These are phyloP conservation scores for Ypsolopha scabrella DNA, from an alignment of 2,888 invertebrate species.

Conservation along the genomic window DNA sequence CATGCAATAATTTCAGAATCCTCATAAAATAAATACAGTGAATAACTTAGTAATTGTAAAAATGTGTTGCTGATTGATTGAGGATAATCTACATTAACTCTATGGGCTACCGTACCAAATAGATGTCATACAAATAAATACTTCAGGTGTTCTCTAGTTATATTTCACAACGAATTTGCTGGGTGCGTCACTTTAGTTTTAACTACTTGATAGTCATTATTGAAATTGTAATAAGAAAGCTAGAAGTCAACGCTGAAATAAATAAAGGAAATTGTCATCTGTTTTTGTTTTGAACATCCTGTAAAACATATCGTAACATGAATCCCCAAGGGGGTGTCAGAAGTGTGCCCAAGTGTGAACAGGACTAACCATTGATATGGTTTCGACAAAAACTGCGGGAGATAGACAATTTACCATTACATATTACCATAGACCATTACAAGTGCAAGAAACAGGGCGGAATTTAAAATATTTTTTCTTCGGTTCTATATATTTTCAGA, in stretches of 20 bases:
- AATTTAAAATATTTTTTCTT: too few species aligned
- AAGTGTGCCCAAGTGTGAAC: too few species aligned
- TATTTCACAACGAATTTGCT: neutral
- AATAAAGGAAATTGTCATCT: slow-evolving; percentile 15
- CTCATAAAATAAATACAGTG: neutral
- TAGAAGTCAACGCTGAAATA: slow-evolving; percentile 25
- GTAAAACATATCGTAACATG: too few species aligned
- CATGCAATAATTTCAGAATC: neutral
- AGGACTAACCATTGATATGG: too few species aligned
- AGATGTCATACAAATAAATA: slow-evolving; percentile 23
- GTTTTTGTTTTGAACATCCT: too few species aligned
- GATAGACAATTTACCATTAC: too few species aligned
- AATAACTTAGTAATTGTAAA: slow-evolving; percentile 4
- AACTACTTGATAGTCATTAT: slow-evolving; percentile 37
- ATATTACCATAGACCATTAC: too few species aligned
- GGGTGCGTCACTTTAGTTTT: slow-evolving; percentile 20
- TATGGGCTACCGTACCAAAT: slow-evolving; percentile 58
- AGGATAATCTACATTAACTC: neutral
- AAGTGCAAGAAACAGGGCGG: too few species aligned
- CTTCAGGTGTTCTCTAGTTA: slow-evolving; percentile 3
- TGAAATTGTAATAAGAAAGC: slow-evolving; percentile 23
- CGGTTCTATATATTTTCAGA: too few species aligned
- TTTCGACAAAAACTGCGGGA: too few species aligned
- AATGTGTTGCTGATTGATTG: neutral
- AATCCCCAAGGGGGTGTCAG: too few species aligned